Evolutionary conservation across 2,797 vertebrate species (phyloP).

Genomic region (Fistularia tabacaria): DNA sequence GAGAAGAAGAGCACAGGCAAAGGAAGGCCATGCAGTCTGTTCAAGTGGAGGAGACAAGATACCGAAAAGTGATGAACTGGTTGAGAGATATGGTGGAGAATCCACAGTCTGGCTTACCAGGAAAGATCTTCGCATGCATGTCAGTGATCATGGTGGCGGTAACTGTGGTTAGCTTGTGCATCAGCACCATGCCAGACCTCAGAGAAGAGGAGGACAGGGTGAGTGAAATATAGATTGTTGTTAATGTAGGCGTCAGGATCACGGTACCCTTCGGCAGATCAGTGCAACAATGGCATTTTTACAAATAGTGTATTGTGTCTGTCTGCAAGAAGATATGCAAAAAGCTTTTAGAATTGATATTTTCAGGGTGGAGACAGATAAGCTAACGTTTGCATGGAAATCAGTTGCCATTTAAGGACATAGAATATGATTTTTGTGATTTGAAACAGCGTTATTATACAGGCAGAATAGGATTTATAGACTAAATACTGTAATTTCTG

Average conservation of each 20-base stretch:
- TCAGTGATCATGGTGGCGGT: slow-evolving; percentile 92
- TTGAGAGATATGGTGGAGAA: slow-evolving; percentile 92
- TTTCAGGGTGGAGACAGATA: too few species aligned
- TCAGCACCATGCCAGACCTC: slow-evolving; percentile 96
- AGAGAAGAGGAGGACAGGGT: slow-evolving; percentile 93
- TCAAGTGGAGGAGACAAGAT: slow-evolving; percentile 70
- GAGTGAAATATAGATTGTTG: slow-evolving; percentile 55
- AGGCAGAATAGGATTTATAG: too few species aligned
- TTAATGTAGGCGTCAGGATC: neutral
- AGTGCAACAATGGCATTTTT: neutral
- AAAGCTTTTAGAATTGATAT: too few species aligned
- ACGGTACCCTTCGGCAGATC: too few species aligned
- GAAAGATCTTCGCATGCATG: slow-evolving; percentile 92
- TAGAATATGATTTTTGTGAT: too few species aligned
- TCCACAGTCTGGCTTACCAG: slow-evolving; percentile 88
- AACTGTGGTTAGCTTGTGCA: slow-evolving; percentile 93
- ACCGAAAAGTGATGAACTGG: slow-evolving; percentile 79
- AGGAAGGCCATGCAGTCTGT: slow-evolving; percentile 63
- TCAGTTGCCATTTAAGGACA: too few species aligned
- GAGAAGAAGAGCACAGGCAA: slow-evolving; percentile 75
- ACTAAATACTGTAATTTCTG: too few species aligned
- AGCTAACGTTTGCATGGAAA: too few species aligned
- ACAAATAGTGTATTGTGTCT: slow-evolving; percentile 5
- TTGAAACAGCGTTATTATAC: too few species aligned
- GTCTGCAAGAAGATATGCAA: too few species aligned